Percentiles rank a stretch among this genome's conserved stretches.
Conservation (phyloP, 2,888 invertebrate genomes). For the Protonemura montana region DNA sequence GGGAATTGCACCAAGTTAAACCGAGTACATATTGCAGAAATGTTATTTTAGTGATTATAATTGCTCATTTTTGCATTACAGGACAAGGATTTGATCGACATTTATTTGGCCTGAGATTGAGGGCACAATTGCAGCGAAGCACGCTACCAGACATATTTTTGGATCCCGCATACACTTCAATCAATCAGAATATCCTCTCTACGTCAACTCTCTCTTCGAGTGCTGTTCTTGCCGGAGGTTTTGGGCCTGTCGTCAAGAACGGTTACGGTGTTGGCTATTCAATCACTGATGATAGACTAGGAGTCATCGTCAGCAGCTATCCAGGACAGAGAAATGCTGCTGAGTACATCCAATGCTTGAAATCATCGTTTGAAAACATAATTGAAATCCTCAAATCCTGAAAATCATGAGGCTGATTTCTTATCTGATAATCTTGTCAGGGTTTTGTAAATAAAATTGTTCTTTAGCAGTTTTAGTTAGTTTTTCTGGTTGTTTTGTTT, state of each 20-base stretch:
- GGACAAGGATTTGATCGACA: conserved; percentile 97
- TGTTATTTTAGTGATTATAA: neutral
- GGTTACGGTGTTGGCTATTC: conserved; percentile 95
- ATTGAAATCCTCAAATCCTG: conserved; percentile 56
- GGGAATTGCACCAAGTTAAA: too few species aligned
- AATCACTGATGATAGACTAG: conserved; percentile 82
- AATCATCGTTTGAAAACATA: conserved; percentile 77
- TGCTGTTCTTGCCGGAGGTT: conserved; percentile 86
- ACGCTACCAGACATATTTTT: conserved; percentile 71
- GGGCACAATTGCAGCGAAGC: conserved; percentile 69
- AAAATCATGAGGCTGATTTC: conserved; percentile 33
- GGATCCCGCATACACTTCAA: conserved; percentile 77
- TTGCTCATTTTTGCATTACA: conserved; percentile 53
- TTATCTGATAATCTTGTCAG: neutral
- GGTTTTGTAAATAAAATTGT: neutral
- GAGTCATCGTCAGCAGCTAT: conserved; percentile 85
- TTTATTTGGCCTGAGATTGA: conserved; percentile 83
- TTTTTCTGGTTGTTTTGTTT: neutral
- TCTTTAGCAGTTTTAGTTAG: too few species aligned
- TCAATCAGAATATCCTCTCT: conserved; percentile 91
- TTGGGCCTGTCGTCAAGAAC: conserved; percentile 90
- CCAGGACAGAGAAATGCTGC: conserved; percentile 76
- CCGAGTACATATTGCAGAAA: too few species aligned
- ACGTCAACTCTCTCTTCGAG: conserved; percentile 93
- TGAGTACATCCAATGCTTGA: conserved; percentile 75